These are phyloP conservation scores for Tubulanus polymorphus DNA, from an alignment of 2,888 invertebrate species.

Conservation along the genomic window DNA sequence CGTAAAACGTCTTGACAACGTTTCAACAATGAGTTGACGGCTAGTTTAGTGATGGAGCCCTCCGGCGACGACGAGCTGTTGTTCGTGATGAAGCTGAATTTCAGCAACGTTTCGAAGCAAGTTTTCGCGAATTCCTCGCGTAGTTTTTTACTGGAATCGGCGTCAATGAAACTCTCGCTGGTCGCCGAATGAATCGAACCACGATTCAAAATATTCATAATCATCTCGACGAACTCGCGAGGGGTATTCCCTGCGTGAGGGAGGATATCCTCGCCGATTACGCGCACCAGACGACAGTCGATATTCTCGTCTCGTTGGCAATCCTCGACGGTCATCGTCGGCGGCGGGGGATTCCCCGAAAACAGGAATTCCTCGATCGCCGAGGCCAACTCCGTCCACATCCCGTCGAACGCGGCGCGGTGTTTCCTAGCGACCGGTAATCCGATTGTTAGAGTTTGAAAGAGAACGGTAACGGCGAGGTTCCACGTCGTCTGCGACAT, in stretches of 20 bases:
- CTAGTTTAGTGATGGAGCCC: constrained; percentile 61
- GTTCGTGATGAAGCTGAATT: constrained; percentile 72
- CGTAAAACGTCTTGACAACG: constrained; percentile 89
- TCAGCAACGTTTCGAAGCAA: constrained; percentile 91
- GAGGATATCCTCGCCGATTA: constrained; percentile 75
- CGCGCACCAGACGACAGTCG: constrained; percentile 70
- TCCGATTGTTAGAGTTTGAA: constrained; percentile 75
- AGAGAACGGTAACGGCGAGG: constrained; percentile 71
- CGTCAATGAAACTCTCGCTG: constrained; percentile 55
- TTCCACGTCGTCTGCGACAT: constrained; percentile 79
- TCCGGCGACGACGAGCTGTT: constrained; percentile 25
- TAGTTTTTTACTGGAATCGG: constrained; percentile 71
- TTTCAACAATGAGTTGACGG: constrained; percentile 86
- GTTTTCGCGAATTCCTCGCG: constrained; percentile 94
- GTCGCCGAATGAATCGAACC: constrained; percentile 67
- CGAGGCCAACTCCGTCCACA: constrained; percentile 80
- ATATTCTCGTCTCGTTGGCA: constrained; percentile 69
- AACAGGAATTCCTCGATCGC: constrained; percentile 90
- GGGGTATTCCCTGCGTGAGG: constrained; percentile 76
- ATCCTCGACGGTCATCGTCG: constrained; percentile 59
- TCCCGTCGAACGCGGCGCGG: constrained; percentile 55
- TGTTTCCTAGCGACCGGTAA: constrained; percentile 78
- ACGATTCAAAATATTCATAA: constrained; percentile 78
- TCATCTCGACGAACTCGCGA: constrained; percentile 74
- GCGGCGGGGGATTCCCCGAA: constrained; percentile 63